Base-by-base conservation (phyloP, 2,113 vertebrate species). In the Chaenocephalus aceratus region DNA sequence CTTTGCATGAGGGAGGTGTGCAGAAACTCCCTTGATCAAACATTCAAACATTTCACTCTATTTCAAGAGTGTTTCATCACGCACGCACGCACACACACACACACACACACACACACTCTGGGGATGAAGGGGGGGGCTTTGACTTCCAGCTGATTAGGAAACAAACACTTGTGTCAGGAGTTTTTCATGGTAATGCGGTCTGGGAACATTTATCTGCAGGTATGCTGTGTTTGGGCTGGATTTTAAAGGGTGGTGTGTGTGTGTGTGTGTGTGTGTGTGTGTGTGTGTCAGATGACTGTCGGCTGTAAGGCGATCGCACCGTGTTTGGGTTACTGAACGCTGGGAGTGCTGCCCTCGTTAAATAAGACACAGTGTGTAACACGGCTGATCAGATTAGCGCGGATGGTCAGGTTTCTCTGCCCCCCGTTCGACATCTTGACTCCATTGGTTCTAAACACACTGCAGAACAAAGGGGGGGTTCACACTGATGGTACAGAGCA, bases 11-110 rank as follows among this genome's bases (percentile, higher is more conserved):
- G 69, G 78, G 84, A 84, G 70, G 85, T 84, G 78, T 73, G 64
- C 1, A 0, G 48, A 75, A 70, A 72, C 51, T 76, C 83, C 76
- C 89, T 91, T 92, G 87, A 92, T 93, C 89, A 91, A 86, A 86
- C 84, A 88, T 89, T 92, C 86, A 89, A 67, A 89, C 92, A 89
- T 92, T 93, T 91, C 90, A 87, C 82, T 75, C 62, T 64, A 80
- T 93, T 93, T 92, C 90, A 89, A 66, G 82, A 84, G 66, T 87
- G 76, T 94, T 93, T 93, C 91, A 93, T 94, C 91, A 93, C 85
- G 75, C 75, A 63, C 72, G 73, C 34, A 58, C 62, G 53, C 54
- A 58, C 79, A 58, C 79, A 67, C 21, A 21, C 21, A 21, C 21
- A 21, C 21, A 21, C 15, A 57, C 63, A 48, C 54, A 56, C 80